Percentiles rank a stretch among this genome's conserved stretches.
Conservation (phyloP, 2,888 invertebrate species). For the Mycalesis mineus region DNA sequence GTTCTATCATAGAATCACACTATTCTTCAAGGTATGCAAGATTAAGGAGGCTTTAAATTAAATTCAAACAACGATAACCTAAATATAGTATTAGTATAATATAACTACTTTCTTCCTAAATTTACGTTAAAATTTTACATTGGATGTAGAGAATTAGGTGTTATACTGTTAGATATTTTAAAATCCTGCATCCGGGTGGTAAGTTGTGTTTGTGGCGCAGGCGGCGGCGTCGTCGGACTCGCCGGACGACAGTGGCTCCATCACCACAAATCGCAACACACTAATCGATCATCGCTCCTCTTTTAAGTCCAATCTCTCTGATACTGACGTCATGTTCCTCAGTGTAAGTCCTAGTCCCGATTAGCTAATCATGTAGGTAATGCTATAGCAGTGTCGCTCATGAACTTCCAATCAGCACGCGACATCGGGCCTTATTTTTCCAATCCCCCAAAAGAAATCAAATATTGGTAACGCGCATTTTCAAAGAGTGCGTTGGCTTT, state of each 20-base stretch:
- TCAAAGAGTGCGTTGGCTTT: no score
- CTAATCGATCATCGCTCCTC: conserved; percentile 86
- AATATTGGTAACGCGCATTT: no score
- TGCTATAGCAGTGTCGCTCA: conserved; percentile 9
- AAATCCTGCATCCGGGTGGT: conserved; percentile 9
- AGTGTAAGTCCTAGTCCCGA: conserved; percentile 83
- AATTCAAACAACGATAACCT: no score
- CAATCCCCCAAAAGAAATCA: no score
- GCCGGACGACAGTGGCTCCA: conserved; percentile 84
- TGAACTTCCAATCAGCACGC: neutral
- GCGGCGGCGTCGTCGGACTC: conserved; percentile 81
- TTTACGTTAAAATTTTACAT: no score
- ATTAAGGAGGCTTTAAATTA: no score
- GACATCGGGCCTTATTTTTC: neutral
- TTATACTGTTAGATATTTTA: no score
- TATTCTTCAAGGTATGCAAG: no score
- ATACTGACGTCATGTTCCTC: conserved; percentile 94
- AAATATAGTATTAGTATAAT: no score
- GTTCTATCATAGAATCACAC: no score
- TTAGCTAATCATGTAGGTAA: conserved; percentile 18
- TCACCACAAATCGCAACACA: conserved; percentile 86
- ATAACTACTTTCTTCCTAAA: no score
- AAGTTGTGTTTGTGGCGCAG: conserved; percentile 64
- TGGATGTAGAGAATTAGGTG: no score
- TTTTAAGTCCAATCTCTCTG: conserved; percentile 94